Evolutionary conservation across 2,888 invertebrate species (phyloP), one percentile per base, ranked within the genome.

Genomic region (Tortricodes alternella): DNA sequence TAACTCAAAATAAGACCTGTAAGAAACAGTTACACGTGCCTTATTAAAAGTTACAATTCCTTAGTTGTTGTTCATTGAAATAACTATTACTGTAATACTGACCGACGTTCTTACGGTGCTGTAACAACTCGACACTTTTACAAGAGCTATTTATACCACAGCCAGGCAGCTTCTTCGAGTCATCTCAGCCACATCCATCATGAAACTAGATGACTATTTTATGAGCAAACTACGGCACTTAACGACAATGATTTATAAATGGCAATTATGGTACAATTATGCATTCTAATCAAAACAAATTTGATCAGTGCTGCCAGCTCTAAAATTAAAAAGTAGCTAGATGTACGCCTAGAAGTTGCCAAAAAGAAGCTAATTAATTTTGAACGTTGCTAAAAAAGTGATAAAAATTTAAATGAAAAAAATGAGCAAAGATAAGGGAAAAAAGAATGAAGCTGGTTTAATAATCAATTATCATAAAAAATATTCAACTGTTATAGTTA

Each of bases 171-270:
- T 97, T 63, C 94, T 98, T 70, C 96, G 96, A 76, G 95, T 96
- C 70, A 93, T 98, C 59, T 96, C 97, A 0, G 96, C 97, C 68
- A 96, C 96, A 19, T 98, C 98, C 21, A 95, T 98, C 57, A 98
- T 99, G 98, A 94, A 96, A 68, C 92, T 99, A 29, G 98, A 98
- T 76, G 92, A 94, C 50, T 93, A 94, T 57, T 98, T 98, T 62
- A 97, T 98, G 97, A 94, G 94, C 67, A 98, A 98, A 88, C 86
- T 99, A 34, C 99, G 97, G 93, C 98, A 98, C 86, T 89, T 99
- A 67, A 98, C 98, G 94, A 96, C 95, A 8, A 98, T 98, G 97
- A 94, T 97, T 49, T 95, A 96, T 73, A 99, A 99, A 88, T 98
- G 97, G 94, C 98, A 98, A 83, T 72, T 95, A 55, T 92, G n/a